Evolutionary conservation across 53 echinoderm and acorn worm genomes (phyloP), one percentile per base, ranked within the genome.

Genomic region (Stichopus horrens): DNA sequence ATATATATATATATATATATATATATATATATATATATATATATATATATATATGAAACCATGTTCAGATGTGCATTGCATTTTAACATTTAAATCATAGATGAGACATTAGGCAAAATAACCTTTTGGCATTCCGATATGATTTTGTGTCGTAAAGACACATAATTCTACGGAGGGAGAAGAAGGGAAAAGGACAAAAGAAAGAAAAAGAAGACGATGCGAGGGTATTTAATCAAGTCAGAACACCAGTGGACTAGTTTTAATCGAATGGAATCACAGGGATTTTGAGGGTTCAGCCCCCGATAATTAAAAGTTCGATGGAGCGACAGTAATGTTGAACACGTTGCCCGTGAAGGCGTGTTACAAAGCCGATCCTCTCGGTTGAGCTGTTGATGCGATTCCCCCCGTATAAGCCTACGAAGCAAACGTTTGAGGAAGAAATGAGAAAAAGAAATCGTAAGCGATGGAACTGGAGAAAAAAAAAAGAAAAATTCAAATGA

Each of bases 241-340:
- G 58, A 81, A 6, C 71, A 59, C 23, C 5, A 56, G 57, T 81
- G 81, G 81, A 81, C 81, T 81, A 81, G 81, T 81, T 81, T 56
- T 55, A 57, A 56, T 20, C 16, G 81, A 58, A 19, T 20, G 19
- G 56, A 81, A 81, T 81, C 81, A 56, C n/a, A 56, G 52, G 81
- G 58, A 57, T 81, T 81, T 81, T 51, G 22, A 81, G 81, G 71
- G 71, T 81, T 81, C 58, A 81, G 81, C 81, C 81, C 20, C 57
- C 81, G 81, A 81, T 81, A 81, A 81, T 81, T 81, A 81, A 81
- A 81, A 81, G 57, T 81, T 81, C 81, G 81, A 81, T 22, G 56
- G 81, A 81, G 81, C 81, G 81, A 57, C 55, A 23, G 57, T 81
- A 81, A 81, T 81, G 81, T 21, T 20, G 56, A 58, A 81, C 81